Conservation (phyloP, 2,113 vertebrate genomes). For the Sciurus niger region DNA sequence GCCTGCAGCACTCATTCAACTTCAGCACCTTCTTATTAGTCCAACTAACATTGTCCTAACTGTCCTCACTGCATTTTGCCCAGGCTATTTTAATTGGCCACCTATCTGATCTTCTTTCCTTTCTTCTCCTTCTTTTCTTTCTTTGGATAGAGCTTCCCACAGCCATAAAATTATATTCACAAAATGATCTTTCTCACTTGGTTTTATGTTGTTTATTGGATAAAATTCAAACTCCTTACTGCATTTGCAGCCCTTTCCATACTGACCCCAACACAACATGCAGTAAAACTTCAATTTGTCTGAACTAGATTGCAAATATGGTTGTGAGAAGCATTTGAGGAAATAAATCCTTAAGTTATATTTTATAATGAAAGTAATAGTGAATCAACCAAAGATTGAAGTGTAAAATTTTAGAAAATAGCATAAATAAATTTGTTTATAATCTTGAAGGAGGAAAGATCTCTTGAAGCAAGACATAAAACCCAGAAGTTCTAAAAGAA, state of each 20-base stretch:
- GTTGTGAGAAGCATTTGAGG: neutral
- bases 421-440: slow-evolving; percentile 8
- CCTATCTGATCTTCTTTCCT: neutral
- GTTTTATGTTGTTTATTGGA: neutral
- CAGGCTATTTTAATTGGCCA: neutral
- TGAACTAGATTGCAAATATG: slow-evolving; percentile 8
- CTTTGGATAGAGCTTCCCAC: neutral
- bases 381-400: slow-evolving; percentile 22
- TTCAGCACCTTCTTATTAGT: neutral
- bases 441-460: neutral
- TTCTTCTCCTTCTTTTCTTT: neutral
- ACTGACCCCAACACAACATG: neutral
- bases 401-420: slow-evolving; percentile 59
- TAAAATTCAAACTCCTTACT: slow-evolving; percentile 56
- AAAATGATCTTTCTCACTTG: slow-evolving; percentile 25
- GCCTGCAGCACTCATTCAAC: neutral
- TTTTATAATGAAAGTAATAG: slow-evolving; percentile 24
- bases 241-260: neutral
- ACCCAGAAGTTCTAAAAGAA: neutral
- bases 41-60: neutral
- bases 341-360: neutral
- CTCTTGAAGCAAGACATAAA: slow-evolving; percentile 49
- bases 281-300: neutral
- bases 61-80: neutral
- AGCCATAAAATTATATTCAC: slow-evolving; percentile 28